A percentile compares a stretch with the other conserved stretches of the same genome.
Evolutionary conservation across 2,113 vertebrate genomes (phyloP).

Genomic region (Uropsilus gracilis): DNA sequence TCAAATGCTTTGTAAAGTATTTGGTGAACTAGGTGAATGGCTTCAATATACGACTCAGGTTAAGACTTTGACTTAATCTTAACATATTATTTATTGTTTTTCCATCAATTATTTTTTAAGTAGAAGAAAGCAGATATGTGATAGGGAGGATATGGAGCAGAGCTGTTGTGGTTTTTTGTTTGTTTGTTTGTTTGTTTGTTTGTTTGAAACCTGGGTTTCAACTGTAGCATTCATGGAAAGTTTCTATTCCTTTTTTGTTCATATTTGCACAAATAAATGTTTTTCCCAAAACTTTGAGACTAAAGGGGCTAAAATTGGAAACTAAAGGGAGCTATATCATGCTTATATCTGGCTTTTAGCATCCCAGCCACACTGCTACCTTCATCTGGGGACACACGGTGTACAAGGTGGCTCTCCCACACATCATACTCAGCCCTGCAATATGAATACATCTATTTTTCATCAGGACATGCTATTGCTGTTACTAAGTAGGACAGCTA

Average conservation of each 20-base stretch:
- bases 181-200: too few species aligned
- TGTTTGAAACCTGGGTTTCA: background rate
- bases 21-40: background rate
- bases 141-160: background rate
- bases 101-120: background rate
- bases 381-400: background rate
- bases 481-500: background rate
- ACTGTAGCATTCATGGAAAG: background rate
- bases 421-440: background rate
- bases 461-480: background rate
- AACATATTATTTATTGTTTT: background rate
- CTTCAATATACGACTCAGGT: background rate
- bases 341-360: background rate
- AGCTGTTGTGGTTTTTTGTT: too few species aligned
- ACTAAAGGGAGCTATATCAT: background rate
- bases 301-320: too few species aligned
- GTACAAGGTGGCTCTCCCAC: background rate
- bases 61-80: background rate
- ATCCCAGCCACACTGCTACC: background rate
- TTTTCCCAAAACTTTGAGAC: too few species aligned
- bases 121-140: background rate
- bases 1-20: background rate
- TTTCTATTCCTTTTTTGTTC: background rate
- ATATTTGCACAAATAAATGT: too few species aligned
- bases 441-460: background rate